These are phyloP conservation scores for Arnoldichthys spilopterus DNA, from an alignment of 2,797 vertebrate genomes.

Conservation along the genomic window DNA sequence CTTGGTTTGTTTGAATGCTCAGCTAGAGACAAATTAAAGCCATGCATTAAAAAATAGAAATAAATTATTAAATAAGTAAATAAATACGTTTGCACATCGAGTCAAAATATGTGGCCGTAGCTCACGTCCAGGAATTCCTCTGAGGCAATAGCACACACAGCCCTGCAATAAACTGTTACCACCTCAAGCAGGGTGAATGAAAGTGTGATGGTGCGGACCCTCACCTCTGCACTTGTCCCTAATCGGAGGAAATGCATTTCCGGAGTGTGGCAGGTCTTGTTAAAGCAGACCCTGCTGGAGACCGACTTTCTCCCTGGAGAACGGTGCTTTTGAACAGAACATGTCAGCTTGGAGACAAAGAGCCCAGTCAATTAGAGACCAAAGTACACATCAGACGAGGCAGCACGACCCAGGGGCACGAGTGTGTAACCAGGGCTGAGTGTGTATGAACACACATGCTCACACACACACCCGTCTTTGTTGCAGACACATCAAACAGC, in stretches of 20 bases:
- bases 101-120: neutral
- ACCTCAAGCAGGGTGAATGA: neutral
- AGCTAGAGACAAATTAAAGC: constrained; percentile 1
- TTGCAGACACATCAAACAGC: constrained; percentile 37
- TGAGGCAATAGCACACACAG: neutral
- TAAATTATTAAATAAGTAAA: neutral
- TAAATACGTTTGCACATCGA: neutral
- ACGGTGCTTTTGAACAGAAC: constrained; percentile 36
- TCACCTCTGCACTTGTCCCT: constrained; percentile 38
- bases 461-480: constrained; percentile 4
- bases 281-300: constrained; percentile 46
- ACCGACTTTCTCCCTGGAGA: constrained; percentile 43
- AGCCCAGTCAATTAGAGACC: constrained; percentile 54
- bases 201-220: neutral
- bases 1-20: neutral
- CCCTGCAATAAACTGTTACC: neutral
- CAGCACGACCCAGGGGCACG: neutral
- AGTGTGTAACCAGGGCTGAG: constrained; percentile 4
- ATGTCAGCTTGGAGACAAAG: constrained; percentile 47
- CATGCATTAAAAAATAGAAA: neutral
- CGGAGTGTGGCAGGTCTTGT: constrained; percentile 30
- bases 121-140: neutral
- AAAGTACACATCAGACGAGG: constrained; percentile 49
- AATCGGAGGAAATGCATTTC: constrained; percentile 36
- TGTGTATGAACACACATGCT: neutral